phyloP scores from a whole-genome alignment of 2,797 vertebrate genomes.

The Sebastes glaucus region DNA sequence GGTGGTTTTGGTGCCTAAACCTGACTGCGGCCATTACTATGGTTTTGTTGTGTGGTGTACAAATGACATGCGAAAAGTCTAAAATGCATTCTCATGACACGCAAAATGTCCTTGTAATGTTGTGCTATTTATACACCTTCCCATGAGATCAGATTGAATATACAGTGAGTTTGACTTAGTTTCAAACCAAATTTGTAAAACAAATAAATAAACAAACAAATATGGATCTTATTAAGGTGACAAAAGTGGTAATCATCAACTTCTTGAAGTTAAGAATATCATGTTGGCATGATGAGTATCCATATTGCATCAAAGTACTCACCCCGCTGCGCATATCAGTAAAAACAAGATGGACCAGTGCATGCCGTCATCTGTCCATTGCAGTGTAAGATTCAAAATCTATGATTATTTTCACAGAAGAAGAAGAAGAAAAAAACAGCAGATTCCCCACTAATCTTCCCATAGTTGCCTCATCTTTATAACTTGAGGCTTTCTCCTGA shows the following conservation, averaged over 20 bases:
- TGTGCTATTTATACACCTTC: too few species aligned
- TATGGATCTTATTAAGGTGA: not conserved
- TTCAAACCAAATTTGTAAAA: not conserved
- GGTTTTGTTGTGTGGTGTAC: too few species aligned
- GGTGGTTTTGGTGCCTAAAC: too few species aligned
- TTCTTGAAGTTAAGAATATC: not conserved
- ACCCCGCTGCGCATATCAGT: not conserved
- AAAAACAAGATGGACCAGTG: not conserved
- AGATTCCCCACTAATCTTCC: not conserved
- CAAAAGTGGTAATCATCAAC: not conserved
- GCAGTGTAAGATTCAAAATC: not conserved
- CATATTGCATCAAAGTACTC: not conserved
- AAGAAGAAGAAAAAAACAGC: not conserved
- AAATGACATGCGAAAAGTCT: too few species aligned
- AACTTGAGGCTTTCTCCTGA: not conserved
- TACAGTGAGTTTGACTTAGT: not conserved
- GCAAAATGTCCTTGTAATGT: too few species aligned
- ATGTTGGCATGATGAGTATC: not conserved
- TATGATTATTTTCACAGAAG: not conserved
- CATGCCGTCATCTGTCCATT: not conserved
- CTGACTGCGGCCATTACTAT: too few species aligned
- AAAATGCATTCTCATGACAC: too few species aligned
- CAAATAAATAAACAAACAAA: not conserved
- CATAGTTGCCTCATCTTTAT: not conserved
- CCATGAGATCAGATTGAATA: too few species aligned